Evolutionary conservation across 2,888 invertebrate genomes (phyloP).

Genomic region (Amblyjoppa proteus): DNA sequence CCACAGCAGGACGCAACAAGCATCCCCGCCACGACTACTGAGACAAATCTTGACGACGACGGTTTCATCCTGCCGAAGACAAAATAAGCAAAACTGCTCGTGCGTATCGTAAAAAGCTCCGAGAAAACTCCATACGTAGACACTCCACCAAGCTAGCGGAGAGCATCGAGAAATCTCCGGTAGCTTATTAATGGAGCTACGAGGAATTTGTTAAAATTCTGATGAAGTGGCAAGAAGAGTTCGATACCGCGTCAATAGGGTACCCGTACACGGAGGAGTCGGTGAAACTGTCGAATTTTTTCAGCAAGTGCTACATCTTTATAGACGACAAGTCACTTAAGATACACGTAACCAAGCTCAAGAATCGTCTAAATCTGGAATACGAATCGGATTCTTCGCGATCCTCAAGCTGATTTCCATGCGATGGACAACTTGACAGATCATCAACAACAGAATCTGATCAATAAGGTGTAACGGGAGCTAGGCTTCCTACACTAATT

Average conservation of each 20-base stretch:
- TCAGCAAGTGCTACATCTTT: no score
- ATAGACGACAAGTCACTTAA: conserved; percentile 11
- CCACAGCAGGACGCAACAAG: background rate
- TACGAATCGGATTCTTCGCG: conserved; percentile 33
- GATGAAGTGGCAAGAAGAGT: conserved; percentile 19
- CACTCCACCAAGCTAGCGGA: background rate
- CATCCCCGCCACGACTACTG: background rate
- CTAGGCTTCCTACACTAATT: no score
- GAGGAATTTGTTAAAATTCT: conserved; percentile 20
- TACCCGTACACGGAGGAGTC: conserved; percentile 4
- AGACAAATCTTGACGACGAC: background rate
- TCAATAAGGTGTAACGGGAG: background rate
- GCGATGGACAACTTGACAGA: background rate
- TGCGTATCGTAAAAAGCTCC: background rate
- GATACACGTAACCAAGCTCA: conserved; percentile 32
- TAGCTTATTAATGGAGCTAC: conserved; percentile 8
- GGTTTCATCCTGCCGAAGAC: background rate
- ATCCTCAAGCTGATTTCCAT: background rate
- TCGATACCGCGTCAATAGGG: background rate
- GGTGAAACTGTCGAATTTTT: background rate
- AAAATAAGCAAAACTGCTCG: conserved; percentile 21
- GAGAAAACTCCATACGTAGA: conserved; percentile 1
- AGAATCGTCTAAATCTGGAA: background rate
- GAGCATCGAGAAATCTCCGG: conserved; percentile 7
- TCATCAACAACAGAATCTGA: background rate